Conservation (phyloP, 1,140 invertebrate species). For the Drosophila dunni region DNA sequence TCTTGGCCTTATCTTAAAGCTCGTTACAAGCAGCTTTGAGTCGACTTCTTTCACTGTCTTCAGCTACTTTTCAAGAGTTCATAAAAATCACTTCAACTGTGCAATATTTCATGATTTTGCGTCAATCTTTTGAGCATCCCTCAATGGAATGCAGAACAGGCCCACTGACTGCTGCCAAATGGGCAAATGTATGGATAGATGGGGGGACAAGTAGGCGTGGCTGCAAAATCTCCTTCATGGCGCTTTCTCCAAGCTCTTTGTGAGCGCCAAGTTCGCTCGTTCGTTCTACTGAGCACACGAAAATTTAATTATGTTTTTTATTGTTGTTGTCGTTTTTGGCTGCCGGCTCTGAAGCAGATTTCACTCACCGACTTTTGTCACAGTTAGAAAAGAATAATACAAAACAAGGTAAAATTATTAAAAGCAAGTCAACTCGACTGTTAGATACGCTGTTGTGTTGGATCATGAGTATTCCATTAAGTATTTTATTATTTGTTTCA, state of each 20-base stretch:
- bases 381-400: conserved; percentile 54
- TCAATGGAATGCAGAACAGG: conserved; percentile 17
- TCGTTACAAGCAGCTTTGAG: conserved; percentile 51
- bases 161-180: background rate
- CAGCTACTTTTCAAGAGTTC: conserved; percentile 70
- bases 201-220: background rate
- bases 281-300: conserved; percentile 66
- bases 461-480: too few species aligned
- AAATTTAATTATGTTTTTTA: conserved; percentile 68
- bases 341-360: conserved; percentile 35
- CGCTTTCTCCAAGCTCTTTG: conserved; percentile 28
- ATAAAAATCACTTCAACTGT: conserved; percentile 80
- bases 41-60: conserved; percentile 10
- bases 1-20: conserved; percentile 61
- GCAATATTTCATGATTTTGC: conserved; percentile 76
- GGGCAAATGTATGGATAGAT: background rate
- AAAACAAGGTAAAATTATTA: background rate
- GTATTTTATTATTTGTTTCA: too few species aligned
- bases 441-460: background rate
- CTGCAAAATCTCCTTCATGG: background rate
- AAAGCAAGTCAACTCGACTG: background rate
- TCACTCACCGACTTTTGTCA: conserved; percentile 50
- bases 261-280: conserved; percentile 52
- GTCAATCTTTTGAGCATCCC: conserved; percentile 64
- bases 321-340: conserved; percentile 19